Evolutionary conservation across 2,797 vertebrate genomes (phyloP).

Genomic region (Tenualosa ilisha): DNA sequence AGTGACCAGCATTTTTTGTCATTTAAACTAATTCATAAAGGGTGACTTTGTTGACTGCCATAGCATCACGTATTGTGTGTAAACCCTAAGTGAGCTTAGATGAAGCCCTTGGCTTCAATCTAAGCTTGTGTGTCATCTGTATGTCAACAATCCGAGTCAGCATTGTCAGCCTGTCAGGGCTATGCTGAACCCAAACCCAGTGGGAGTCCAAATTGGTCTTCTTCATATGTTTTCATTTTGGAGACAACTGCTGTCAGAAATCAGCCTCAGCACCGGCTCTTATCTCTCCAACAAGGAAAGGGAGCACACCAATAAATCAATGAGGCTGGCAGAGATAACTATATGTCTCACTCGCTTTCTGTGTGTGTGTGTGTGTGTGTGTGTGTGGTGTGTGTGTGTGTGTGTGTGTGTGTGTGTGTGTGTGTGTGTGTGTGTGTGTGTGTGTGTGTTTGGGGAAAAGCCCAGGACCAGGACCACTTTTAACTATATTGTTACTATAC

Average conservation of each 20-base stretch:
- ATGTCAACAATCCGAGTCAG: neutral
- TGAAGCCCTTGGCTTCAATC: neutral
- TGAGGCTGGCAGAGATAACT: conserved; percentile 39
- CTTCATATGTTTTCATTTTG: neutral
- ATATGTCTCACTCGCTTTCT: neutral
- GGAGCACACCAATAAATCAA: conserved; percentile 53
- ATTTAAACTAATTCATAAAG: no score
- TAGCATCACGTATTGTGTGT: no score
- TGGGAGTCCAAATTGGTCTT: neutral
- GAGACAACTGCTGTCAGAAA: no score
- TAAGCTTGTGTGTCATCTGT: neutral
- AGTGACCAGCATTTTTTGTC: neutral
- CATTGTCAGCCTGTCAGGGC: neutral
- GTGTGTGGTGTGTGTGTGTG: neutral
- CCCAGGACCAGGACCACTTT: no score
- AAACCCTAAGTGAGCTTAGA: neutral
- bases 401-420: neutral
- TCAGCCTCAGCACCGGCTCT: conserved; percentile 42
- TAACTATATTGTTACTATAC: no score
- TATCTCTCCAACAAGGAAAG: conserved; percentile 59
- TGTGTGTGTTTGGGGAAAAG: neutral
- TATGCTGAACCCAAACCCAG: neutral
- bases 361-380: neutral
- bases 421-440: conserved; percentile 1
- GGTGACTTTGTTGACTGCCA: no score